These are phyloP conservation scores for Priocnemis perturbator DNA, from an alignment of 2,888 invertebrate genomes.

Conservation along the genomic window DNA sequence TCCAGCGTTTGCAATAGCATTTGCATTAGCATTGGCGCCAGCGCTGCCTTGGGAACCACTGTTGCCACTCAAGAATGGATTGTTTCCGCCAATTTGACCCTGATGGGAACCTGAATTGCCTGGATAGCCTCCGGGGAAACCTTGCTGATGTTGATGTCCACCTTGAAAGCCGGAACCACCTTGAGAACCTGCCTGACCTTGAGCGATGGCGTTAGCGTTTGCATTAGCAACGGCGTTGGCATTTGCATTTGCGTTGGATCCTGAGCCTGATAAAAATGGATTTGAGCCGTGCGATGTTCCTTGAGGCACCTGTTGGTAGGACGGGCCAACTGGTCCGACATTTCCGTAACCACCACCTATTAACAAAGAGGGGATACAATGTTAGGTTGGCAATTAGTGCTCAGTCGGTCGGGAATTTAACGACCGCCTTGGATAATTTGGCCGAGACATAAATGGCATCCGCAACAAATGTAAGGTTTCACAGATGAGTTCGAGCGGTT, in stretches of 20 bases:
- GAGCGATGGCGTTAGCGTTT: conserved; percentile 16
- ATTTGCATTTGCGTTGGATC: conserved; percentile 29
- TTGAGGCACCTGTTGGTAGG: conserved; percentile 12
- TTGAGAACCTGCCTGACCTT: conserved; percentile 15
- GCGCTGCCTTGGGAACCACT: conserved; percentile 31
- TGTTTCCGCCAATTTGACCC: conserved; percentile 23
- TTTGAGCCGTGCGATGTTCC: conserved; percentile 12
- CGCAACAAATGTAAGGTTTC: too few relatives aligned
- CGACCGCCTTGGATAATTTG: too few relatives aligned
- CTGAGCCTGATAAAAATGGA: conserved; percentile 4
- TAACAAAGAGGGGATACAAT: background rate
- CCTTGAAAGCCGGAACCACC: conserved; percentile 1
- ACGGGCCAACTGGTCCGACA: background rate
- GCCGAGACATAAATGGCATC: too few relatives aligned
- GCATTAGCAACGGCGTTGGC: conserved; percentile 20
- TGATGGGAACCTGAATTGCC: too few relatives aligned
- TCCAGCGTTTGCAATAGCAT: conserved; percentile 38
- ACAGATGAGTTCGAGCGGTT: too few relatives aligned
- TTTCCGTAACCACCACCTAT: conserved; percentile 24
- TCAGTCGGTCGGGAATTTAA: too few relatives aligned
- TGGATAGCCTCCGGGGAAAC: too few relatives aligned
- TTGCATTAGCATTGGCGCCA: conserved; percentile 33
- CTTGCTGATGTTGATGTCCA: too few relatives aligned
- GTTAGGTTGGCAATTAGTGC: too few relatives aligned
- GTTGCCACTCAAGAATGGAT: conserved; percentile 29